Evolutionary conservation across 2,113 vertebrate genomes (phyloP), one percentile per base, ranked within the genome.

Genomic region (Calyptommatus sinebrachiatus): DNA sequence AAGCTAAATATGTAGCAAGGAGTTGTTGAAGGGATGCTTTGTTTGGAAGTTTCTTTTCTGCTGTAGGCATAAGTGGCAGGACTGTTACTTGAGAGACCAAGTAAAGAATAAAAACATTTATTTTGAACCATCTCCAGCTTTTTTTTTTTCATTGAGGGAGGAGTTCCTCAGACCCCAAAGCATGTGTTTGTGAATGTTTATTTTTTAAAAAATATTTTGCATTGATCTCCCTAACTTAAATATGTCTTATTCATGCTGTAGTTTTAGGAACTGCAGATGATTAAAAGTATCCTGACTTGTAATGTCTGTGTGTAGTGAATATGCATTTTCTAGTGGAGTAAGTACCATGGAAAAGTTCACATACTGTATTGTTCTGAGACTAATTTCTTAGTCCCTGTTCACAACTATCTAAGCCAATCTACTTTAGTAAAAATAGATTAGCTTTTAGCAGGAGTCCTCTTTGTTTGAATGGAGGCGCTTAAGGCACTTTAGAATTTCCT

Each of bases 1-100:
- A 66, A 76, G n/a, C 62, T 76, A n/a, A 76, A 76, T 76, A 48
- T 76, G 75, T 26, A 74, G n/a, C 21, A 60, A 78, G 29, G 29
- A 41, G 65, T 77, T 77, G 35, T n/a, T 70, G 22, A 41, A 60
- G 62, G 22, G 16, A 16, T n/a, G 22, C 28, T 69, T 70, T 61
- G 22, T 78, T 24, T 41, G 69, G 65, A 78, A 22, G 48, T 12
- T 45, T 35, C 24, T 18, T 41, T 78, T 60, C 48, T n/a, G 14
- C 12, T 78, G 16, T 61, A 41, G 69, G 24, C 66, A 78, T 22
- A 24, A 22, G 48, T 69, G 29, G 5, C 62, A 67, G 63, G 26
- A 76, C 41, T 50, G 12, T 50, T 66, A 48, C 26, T 67, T 67
- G 45, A 46, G 46, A 67, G n/a, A 77, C 66, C 76, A 57, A 60